Evolutionary conservation across 23 tunicate genomes (phyloP), one percentile per base, ranked within the genome.

Genomic region (Trididemnum clinides): DNA sequence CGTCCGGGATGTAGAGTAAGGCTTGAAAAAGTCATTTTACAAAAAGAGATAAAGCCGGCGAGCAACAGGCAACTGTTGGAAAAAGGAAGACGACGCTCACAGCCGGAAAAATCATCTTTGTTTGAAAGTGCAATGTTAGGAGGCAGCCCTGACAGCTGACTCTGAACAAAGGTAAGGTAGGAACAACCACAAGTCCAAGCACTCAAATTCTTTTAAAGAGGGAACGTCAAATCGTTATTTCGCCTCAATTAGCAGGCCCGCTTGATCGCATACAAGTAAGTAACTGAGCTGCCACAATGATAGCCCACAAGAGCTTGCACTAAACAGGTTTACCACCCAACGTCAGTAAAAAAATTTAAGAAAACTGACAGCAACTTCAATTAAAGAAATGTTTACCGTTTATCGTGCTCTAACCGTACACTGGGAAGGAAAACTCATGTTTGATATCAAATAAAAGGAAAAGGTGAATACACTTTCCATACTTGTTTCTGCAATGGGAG

Each of bases 371-470:
- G 25, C 66, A 10, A n/a, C 66, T 19, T 59, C 66, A 10, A 12
- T 59, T 10, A 10, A 59, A 59, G 25, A 59, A n/a, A n/a, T n/a
- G n/a, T n/a, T n/a, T n/a, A n/a, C n/a, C n/a, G n/a, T n/a, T 59
- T 28, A 59, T 59, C 66, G n/a, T 59, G 66, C 66, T 59, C 22
- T 59, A n/a, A 59, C 66, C 25, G 66, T 59, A 4, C 66, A 59
- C 66, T 59, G 66, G 66, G 25, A 59, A 19, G 25, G 66, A n/a
- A 59, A 59, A n/a, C 66, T 59, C 25, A 15, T 10, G 66, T 28
- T 5, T 4, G 66, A 59, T 59, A 59, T 59, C 20, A 59, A 25
- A 15, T 5, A 28, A 59, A 59, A 59, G 25, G 66, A 59, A n/a
- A 59, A 59, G 54, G n/a, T n/a, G n/a, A 44, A 44, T 15, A 59